Evolutionary conservation across 2,113 vertebrate species (phyloP), one percentile per base, ranked within the genome.

Genomic region (Symphodus melops): DNA sequence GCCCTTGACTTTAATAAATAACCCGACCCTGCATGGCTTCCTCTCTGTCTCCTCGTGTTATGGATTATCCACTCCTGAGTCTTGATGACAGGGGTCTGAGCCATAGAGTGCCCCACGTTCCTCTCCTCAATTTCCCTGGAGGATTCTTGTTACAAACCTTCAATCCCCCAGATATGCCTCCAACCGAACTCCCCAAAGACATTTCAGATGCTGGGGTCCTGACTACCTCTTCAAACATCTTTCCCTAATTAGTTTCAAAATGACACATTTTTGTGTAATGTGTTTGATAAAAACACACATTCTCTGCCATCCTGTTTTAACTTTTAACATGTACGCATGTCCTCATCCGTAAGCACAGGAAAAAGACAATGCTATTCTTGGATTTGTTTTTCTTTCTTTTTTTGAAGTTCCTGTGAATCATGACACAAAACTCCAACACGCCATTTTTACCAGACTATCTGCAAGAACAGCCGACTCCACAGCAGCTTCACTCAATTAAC

Each of bases 401-500:
- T 2, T 25, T 25, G 4, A 64, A 57, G 58, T 57, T 5, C 17
- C 48, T 67, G 14, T 46, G 57, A 79, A 55, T 65, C 55, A 56
- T 53, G 61, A 63, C 4, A 14, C 65, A 56, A 53, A 58, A 19
- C 41, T 39, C 54, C 28, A 23, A 72, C 56, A 20, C 17, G 44
- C 33, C 13, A 39, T 53, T 69, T 33, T 53, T 46, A 12, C 4
- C 19, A 14, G 23, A 48, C 5, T 57, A 56, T 51, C 57, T 67
- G 66, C 42, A 19, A 39, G 33, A 58, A 73, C 57, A 64, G 66
- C 68, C 70, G 21, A 71, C 68, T 81, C 21, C 28, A n/a, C 37
- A 51, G 49, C 46, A 79, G 78, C 68, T 69, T 4, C 75, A 75
- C 75, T 68, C 66, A 77, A 74, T 89, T 87, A 83, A 83, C 54